Evolutionary conservation across 2,797 vertebrate species (phyloP).

Genomic region (Graptemys geographica): DNA sequence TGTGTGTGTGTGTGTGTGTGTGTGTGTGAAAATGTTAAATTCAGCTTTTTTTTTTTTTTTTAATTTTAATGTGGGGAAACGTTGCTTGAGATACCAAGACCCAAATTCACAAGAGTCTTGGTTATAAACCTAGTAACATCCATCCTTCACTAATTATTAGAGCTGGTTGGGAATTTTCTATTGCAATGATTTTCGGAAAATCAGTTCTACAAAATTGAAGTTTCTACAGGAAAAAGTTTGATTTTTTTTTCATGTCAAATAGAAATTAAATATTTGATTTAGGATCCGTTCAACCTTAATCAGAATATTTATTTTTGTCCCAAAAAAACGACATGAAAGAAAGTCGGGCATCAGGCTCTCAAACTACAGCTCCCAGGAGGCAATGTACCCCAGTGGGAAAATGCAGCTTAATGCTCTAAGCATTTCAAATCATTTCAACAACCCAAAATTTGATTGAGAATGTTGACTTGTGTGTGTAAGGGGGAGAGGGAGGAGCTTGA

Average conservation of each 20-base stretch:
- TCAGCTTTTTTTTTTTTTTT: not conserved
- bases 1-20: too few relatives aligned
- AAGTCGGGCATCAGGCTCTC: not conserved
- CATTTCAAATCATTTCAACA: not conserved
- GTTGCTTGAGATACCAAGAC: not conserved
- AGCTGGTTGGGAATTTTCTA: not conserved
- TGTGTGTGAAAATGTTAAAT: not conserved
- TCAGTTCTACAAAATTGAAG: not conserved
- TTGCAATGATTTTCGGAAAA: not conserved
- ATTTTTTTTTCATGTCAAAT: rapidly evolving
- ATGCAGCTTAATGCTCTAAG: not conserved
- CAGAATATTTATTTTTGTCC: not conserved
- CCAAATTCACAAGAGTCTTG: not conserved
- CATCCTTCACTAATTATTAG: not conserved
- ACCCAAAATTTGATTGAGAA: not conserved
- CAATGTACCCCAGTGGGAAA: not conserved
- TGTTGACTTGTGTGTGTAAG: too few relatives aligned
- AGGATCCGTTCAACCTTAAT: not conserved
- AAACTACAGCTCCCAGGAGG: rapidly evolving
- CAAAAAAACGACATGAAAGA: not conserved
- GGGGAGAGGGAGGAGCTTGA: too few relatives aligned
- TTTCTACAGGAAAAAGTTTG: not conserved
- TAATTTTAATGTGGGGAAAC: not conserved
- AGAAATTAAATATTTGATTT: not conserved
- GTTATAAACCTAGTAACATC: not conserved